phyloP scores from a whole-genome alignment of 2,797 vertebrate genomes.

The Gila robusta region DNA sequence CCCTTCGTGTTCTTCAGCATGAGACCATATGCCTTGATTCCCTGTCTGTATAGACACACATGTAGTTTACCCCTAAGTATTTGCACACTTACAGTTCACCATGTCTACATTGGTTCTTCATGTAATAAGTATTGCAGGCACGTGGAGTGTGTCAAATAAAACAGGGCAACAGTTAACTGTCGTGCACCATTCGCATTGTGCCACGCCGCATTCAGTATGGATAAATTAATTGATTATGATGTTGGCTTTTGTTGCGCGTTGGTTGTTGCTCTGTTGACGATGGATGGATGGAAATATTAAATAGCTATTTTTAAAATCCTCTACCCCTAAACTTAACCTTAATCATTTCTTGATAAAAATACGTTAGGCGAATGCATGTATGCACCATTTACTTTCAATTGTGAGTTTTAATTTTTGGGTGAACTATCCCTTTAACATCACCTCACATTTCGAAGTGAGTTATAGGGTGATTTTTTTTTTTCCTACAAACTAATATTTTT shows the following conservation, averaged over 20 bases:
- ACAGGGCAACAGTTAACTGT: neutral
- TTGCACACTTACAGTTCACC: neutral
- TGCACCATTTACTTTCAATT: neutral
- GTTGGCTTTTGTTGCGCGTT: neutral
- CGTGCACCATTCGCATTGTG: neutral
- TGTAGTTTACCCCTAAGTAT: neutral
- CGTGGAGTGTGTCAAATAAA: neutral
- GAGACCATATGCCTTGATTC: neutral
- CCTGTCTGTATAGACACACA: neutral
- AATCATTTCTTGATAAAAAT: no score
- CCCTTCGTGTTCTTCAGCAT: neutral
- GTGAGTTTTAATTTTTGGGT: neutral
- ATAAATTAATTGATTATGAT: neutral
- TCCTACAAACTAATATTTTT: no score
- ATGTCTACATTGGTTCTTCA: neutral
- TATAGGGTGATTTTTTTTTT: neutral
- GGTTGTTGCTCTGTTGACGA: neutral
- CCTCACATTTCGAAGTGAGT: neutral
- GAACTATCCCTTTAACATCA: neutral
- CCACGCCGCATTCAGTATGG: neutral
- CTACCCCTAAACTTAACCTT: neutral
- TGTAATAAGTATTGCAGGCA: neutral
- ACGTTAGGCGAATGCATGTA: neutral
- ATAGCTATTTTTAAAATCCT: no score
- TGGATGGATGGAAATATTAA: neutral